Conservation (phyloP, 2,797 vertebrate genomes). For the Melanogrammus aeglefinus region DNA sequence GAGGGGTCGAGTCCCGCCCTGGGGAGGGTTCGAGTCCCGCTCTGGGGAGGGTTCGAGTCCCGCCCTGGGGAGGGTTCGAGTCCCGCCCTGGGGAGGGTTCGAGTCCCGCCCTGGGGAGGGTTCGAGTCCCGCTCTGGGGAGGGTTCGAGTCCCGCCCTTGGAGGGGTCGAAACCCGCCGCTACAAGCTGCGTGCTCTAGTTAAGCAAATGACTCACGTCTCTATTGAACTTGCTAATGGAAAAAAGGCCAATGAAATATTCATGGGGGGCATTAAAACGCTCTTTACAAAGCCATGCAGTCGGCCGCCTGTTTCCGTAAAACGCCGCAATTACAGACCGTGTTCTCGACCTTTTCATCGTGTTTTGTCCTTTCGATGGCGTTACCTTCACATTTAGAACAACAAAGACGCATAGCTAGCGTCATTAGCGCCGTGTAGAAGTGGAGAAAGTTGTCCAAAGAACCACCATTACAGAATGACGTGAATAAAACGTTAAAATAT, state of each 20-base stretch:
- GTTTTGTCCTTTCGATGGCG: neutral
- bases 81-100: neutral
- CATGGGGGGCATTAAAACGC: conserved; percentile 44
- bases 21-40: no score
- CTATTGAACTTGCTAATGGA: conserved; percentile 39
- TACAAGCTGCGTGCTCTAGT: conserved; percentile 25
- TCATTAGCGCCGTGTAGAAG: conserved; percentile 18
- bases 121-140: no score
- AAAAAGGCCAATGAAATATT: conserved; percentile 53
- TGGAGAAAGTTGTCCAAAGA: conserved; percentile 36
- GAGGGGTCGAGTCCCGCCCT: conserved; percentile 24
- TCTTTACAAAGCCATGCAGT: conserved; percentile 42
- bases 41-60: neutral
- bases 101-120: no score
- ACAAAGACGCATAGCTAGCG: neutral
- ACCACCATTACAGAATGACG: conserved; percentile 41
- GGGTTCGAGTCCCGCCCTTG: no score
- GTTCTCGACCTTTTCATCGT: neutral
- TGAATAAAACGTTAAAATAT: no score
- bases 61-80: conserved; percentile 32
- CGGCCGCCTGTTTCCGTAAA: conserved; percentile 35
- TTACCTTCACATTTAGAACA: neutral
- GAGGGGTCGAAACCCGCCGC: neutral
- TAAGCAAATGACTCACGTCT: conserved; percentile 37
- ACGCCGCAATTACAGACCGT: conserved; percentile 12